Base-by-base conservation (phyloP, 2,888 invertebrate genomes). In the Amphipyra tragopoginis region DNA sequence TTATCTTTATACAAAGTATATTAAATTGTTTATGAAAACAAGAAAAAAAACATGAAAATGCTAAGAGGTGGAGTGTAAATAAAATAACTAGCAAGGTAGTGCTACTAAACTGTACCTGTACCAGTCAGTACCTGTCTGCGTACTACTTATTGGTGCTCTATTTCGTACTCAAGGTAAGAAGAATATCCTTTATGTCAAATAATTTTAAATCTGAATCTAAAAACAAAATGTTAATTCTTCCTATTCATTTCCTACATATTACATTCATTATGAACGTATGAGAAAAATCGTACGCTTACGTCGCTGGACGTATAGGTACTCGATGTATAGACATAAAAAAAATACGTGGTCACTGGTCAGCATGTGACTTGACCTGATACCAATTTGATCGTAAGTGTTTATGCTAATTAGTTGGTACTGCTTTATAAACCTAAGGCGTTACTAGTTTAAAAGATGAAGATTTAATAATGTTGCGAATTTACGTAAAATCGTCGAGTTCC, bases 401-500 rank as follows among this genome's bases (percentile, higher is more conserved):
- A 13, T 38, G 15, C 4, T 21, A 13, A 43, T 55, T 15, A 29
- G 11, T 39, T 42, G 13, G 5, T 42, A 38, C 26, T 7, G 29
- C 11, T 40, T n/a, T 21, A 15, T 9, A 26, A 51, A 5, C 1
- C 45, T 34, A 5, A n/a, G 36, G n/a, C 15, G 15, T 33, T 11
- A 11, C 9, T 15, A 15, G 5, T 6, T 40, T 52, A 34, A 21
- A 43, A 36, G 21, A 34, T 47, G 14, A 44, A 50, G 44, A 29
- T 57, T 42, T 53, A 42, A 26, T 58, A 44, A 45, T 49, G 34
- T 65, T 57, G 71, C 60, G 57, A 70, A 70, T 80, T 77, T 80
- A 81, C 76, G 80, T 85, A 81, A 83, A 85, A 77, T 72, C 65
- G 65, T 64, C 72, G 77, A 79, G 70, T 78, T 82, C 82, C 80